Evolutionary conservation across 2,888 invertebrate species (phyloP), one percentile per base, ranked within the genome.

Genomic region (Morpho achilles): DNA sequence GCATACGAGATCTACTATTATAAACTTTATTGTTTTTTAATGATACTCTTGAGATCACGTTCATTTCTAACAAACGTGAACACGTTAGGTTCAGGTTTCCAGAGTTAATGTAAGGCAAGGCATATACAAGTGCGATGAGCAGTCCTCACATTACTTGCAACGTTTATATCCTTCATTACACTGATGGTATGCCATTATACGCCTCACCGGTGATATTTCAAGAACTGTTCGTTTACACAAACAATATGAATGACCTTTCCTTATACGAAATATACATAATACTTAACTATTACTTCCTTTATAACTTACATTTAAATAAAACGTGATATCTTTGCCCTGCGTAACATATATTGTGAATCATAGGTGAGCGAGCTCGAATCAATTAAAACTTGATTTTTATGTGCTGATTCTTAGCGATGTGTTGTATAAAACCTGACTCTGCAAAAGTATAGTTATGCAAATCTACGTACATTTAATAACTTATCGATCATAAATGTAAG

Each of bases 21-120:
- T 53, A 59, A 52, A 52, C 53, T 44, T 54, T 59, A 60, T 62
- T 60, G 58, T 59, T 43, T 53, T 56, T 61, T 61, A 58, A 56
- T 61, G 53, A 58, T 44, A 61, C 51, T 48, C 49, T 22, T 41
- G 55, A 47, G 57, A 58, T 61, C 60, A 53, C 49, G 56, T 58
- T 63, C 56, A 32, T 50, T 60, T 60, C 56, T 60, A 56, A 58
- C 58, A 32, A 63, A 61, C 56, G 7, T 47, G 60, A 45, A 56
- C 50, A 59, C 45, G 47, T 61, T 50, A 55, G 53, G 46, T 59
- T 63, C 60, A 49, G 50, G 57, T 65, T 62, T 56, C 55, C 55
- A 32, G 52, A 58, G 50, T 49, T 58, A 46, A 52, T 42, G 50
- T 54, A 50, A 43, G 22, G 32, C 16, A 46, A 50, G 46, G 44